Evolutionary conservation across 2,797 vertebrate species (phyloP), one percentile per base, ranked within the genome.

Genomic region (Babyrousa celebensis): DNA sequence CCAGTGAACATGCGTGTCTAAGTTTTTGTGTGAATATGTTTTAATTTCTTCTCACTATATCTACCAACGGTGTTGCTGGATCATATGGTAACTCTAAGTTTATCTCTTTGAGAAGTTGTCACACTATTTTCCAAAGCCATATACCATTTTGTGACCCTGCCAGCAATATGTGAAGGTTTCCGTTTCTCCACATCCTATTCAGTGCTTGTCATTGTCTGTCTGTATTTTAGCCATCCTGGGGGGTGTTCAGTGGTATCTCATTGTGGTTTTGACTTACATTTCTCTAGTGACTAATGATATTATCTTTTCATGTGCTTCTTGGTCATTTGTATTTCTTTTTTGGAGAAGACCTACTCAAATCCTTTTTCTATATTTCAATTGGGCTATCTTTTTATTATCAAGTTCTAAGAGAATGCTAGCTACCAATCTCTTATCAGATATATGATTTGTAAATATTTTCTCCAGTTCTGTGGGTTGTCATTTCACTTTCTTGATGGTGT

Each of bases 391-490:
- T 95, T 91, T 85, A 71, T 91, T 93, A 17, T 54, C 58, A 89
- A 85, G 52, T 89, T 95, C 23, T 91, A 60, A 43, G 32, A 72
- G 15, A 94, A 74, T 85, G 85, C 15, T 83, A 56, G 75, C 43
- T 40, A 27, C 40, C 4, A 23, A 29, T 79, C 23, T 29, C 21
- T 75, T 87, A 79, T 63, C 15, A 91, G 54, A n/a, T 83, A n/a
- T 12, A 43, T 52, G 29, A 56, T 74, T 65, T 93, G 18, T 60
- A 88, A 93, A 71, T 89, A 91, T 88, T 93, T 87, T 93, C 48
- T 85, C 18, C 32, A 75, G 62, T 88, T 87, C 32, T 52, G 5
- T 85, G 52, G 7, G 5, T 80, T 97, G n/a, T 92, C 4, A 58
- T 67, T 96, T 94, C 15, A 65, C 43, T 48, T 48, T 48, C 43